Percentiles rank a stretch among this genome's conserved stretches.
These are phyloP conservation scores for Strigamia maritima DNA, from an alignment of 2,888 invertebrate genomes.

Conservation along the genomic window DNA sequence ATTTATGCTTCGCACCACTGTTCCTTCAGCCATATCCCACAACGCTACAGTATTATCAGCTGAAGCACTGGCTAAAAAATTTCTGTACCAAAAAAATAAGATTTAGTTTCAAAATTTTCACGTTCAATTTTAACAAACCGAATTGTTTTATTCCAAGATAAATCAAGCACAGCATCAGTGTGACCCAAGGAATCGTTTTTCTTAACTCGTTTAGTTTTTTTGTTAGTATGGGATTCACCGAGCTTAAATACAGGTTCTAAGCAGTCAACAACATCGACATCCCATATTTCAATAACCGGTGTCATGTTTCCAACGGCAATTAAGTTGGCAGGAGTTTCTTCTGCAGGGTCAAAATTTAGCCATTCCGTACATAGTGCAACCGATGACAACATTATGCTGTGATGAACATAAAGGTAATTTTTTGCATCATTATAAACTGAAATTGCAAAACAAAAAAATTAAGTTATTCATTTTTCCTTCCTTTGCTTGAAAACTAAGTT, in stretches of 20 bases:
- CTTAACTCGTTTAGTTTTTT: constrained; percentile 64
- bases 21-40: constrained; percentile 85
- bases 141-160: constrained; percentile 83
- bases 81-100: constrained; percentile 56
- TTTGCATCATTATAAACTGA: constrained; percentile 85
- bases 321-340: constrained; percentile 70
- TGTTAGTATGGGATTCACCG: constrained; percentile 67
- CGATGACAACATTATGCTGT: constrained; percentile 83
- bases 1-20: constrained; percentile 69
- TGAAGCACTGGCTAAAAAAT: constrained; percentile 88
- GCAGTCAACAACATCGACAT: constrained; percentile 87
- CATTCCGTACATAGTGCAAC: constrained; percentile 90
- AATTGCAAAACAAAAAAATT: constrained; percentile 46
- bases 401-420: constrained; percentile 87
- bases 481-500: constrained; percentile 47
- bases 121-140: constrained; percentile 55
- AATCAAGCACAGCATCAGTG: constrained; percentile 81
- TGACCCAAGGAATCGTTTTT: constrained; percentile 61
- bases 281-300: constrained; percentile 93
- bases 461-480: constrained; percentile 28
- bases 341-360: constrained; percentile 80
- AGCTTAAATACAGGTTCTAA: constrained; percentile 82
- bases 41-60: constrained; percentile 81
- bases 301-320: constrained; percentile 92
- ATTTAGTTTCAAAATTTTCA: not conserved